Percentiles rank a stretch among this genome's conserved stretches.
phyloP scores from a whole-genome alignment of 2,888 invertebrate genomes.

The Leistus spinibarbis region DNA sequence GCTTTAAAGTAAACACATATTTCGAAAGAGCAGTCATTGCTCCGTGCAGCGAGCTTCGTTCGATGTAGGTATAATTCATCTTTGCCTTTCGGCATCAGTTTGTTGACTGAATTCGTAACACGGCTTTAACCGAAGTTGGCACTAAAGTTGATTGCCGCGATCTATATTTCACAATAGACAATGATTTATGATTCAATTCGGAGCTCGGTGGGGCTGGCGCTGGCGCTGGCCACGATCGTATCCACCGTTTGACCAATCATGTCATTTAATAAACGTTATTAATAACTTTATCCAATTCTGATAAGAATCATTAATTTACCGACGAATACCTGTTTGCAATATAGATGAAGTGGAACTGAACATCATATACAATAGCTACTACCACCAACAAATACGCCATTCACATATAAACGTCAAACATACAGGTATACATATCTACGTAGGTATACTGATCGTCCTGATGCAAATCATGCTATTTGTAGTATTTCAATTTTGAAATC shows the following conservation, averaged over 20 bases:
- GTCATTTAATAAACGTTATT: conserved; percentile 45
- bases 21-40: conserved; percentile 9
- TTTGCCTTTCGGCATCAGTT: not conserved
- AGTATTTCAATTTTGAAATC: no score
- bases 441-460: no score
- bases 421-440: not conserved
- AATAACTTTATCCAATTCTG: conserved; percentile 43
- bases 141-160: conserved; percentile 26
- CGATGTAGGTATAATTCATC: not conserved
- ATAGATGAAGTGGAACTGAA: not conserved
- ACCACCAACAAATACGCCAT: not conserved
- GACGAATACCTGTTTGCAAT: conserved; percentile 24
- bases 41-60: not conserved
- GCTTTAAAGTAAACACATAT: conserved; percentile 22
- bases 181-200: conserved; percentile 45
- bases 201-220: no score
- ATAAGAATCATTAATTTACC: conserved; percentile 43
- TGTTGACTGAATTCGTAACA: not conserved
- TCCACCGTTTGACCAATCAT: conserved; percentile 41
- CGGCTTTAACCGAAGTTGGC: conserved; percentile 1
- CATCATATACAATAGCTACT: not conserved
- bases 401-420: not conserved
- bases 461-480: no score
- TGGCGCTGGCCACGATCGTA: conserved; percentile 2
- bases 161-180: conserved; percentile 45